Evolutionary conservation across 1,140 invertebrate species (phyloP).

Genomic region (Sinella curviseta): DNA sequence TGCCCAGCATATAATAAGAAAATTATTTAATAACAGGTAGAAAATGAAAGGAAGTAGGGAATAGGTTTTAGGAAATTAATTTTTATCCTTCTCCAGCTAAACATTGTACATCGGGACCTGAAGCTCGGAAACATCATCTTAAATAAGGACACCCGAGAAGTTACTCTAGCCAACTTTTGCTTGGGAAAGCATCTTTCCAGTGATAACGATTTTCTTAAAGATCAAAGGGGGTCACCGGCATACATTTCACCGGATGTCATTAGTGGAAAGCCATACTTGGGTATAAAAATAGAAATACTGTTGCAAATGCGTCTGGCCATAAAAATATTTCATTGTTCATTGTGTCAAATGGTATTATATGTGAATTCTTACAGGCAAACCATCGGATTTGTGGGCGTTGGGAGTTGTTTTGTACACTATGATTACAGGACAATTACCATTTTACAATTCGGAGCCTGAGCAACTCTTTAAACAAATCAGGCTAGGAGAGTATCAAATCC

Average conservation of each 20-base stretch:
- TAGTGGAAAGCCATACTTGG: slow-evolving; percentile 70
- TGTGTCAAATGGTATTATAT: not conserved
- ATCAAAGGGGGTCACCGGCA: slow-evolving; percentile 79
- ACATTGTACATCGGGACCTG: slow-evolving; percentile 79
- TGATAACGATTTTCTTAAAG: slow-evolving; percentile 72
- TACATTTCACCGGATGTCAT: slow-evolving; percentile 83
- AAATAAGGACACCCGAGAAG: slow-evolving; percentile 67
- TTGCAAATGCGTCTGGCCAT: not conserved
- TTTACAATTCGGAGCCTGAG: slow-evolving; percentile 74
- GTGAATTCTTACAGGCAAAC: slow-evolving; percentile 62
- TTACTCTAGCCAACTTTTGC: slow-evolving; percentile 80
- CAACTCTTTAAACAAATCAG: slow-evolving; percentile 80
- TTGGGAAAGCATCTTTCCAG: slow-evolving; percentile 74
- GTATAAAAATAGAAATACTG: slow-evolving; percentile 50
- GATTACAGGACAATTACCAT: slow-evolving; percentile 84
- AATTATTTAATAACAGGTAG: not conserved
- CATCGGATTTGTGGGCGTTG: slow-evolving; percentile 83
- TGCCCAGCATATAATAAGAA: not conserved
- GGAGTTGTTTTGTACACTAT: slow-evolving; percentile 81
- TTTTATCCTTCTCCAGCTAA: slow-evolving; percentile 59
- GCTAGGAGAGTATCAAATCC: slow-evolving; percentile 66
- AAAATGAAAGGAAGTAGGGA: not conserved
- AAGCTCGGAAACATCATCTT: slow-evolving; percentile 79
- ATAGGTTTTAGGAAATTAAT: slow-evolving; percentile 16
- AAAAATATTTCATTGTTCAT: not conserved